Base-by-base conservation (phyloP, 1,140 invertebrate species). In the Augochlora pura region DNA sequence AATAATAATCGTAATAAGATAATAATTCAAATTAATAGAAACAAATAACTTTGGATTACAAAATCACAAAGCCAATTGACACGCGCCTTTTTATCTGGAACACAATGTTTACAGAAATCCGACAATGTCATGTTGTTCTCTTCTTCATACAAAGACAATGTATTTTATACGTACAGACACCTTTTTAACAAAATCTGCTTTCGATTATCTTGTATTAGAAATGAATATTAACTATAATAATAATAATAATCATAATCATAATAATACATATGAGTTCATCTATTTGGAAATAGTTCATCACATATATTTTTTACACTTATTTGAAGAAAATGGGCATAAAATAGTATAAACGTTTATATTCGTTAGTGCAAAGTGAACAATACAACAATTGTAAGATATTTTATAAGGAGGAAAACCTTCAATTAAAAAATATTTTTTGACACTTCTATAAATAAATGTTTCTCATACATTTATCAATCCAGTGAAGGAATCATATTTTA, bases 1-100 rank as follows among this genome's bases (percentile, higher is more conserved):
- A 71, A 42, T 42, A 60, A 60, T 67, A 54, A 60, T 75, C 67
- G n/a, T 3, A 67, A 75, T 65, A 68, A 32, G n/a, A 42, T 39
- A 68, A 67, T 79, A 46, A 85, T 70, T 83, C 49, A 57, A 63
- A 83, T 60, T 82, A 67, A 80, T 85, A 85, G 78, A 87, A 87
- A 88, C 77, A 84, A 86, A 86, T 75, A 87, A 88, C 76, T 88
- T 88, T 87, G 73, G 83, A 88, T 88, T 80, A 78, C 60, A 77
- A 85, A 87, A 88, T 88, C 82, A 78, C 60, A 77, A 85, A 87
- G 77, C 82, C 81, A 80, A 88, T 85, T 80, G 54, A 82, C 65
- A 85, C 77, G 85, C 83, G 77, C 32, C 21, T 49, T 72, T 81
- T 78, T 76, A 76, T 73, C 49, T 82, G 78, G 42, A 77, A 86